Conservation (phyloP, 2,113 vertebrate species). For the Lampris incognitus region DNA sequence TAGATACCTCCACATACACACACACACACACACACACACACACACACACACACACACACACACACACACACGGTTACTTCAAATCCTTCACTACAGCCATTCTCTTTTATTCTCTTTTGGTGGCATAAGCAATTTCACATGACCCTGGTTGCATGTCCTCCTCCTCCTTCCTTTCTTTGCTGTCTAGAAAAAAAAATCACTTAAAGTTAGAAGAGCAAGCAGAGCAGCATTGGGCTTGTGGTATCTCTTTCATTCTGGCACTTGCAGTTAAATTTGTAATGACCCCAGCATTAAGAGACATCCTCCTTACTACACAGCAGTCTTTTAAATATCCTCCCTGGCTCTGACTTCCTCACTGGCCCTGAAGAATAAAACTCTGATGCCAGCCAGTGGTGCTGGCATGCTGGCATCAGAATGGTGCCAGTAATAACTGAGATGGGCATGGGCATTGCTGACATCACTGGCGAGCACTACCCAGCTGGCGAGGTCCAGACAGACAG, state of each 20-base stretch:
- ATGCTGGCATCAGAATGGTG: slow-evolving; percentile 16
- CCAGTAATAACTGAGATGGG: slow-evolving; percentile 30
- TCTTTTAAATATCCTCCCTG: slow-evolving; percentile 11
- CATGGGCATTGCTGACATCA: slow-evolving; percentile 22
- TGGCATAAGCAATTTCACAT: no score
- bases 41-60: no score
- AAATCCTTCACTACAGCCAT: no score
- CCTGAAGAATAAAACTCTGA: slow-evolving; percentile 41
- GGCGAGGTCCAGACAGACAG: slow-evolving; percentile 7
- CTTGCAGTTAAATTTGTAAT: slow-evolving; percentile 1
- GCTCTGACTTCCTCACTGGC: slow-evolving; percentile 45
- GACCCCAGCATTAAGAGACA: slow-evolving; percentile 6
- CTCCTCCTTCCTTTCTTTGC: no score
- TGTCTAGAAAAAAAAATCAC: no score
- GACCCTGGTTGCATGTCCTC: no score
- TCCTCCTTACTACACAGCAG: slow-evolving; percentile 39
- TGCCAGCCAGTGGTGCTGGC: slow-evolving; percentile 45
- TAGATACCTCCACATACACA: no score
- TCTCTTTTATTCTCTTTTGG: no score
- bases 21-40: no score
- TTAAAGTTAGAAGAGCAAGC: not conserved
- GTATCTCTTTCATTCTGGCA: not conserved
- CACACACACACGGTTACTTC: no score
- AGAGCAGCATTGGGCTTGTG: not conserved
- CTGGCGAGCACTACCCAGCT: slow-evolving; percentile 10